Percentiles rank a stretch among this genome's conserved stretches.
Evolutionary conservation across 2,113 vertebrate species (phyloP).

Genomic region (Mohoua ochrocephala): DNA sequence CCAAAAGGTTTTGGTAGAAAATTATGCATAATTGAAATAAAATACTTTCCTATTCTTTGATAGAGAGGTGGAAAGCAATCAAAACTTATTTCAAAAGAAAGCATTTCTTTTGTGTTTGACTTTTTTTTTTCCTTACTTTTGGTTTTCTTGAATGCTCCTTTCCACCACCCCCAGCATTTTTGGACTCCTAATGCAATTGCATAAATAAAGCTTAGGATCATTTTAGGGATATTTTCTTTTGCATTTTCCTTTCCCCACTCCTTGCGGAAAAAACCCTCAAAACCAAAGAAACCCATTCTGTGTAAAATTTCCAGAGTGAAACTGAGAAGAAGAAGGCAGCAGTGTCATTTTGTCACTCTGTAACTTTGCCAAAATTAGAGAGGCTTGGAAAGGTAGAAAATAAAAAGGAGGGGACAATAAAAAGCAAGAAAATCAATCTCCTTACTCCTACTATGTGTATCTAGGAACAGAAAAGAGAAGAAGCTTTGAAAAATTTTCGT

Average conservation of each 20-base stretch:
- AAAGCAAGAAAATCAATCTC: background rate
- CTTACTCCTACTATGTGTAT: background rate
- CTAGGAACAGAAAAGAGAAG: background rate
- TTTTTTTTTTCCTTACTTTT: background rate
- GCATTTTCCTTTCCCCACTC: background rate
- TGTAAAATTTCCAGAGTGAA: background rate
- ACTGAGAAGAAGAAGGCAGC: background rate
- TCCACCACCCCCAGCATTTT: background rate
- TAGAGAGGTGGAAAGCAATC: background rate
- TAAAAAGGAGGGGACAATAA: background rate
- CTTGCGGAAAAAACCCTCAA: rapidly evolving
- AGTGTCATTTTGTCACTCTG: background rate
- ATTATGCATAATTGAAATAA: background rate
- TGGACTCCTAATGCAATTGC: background rate
- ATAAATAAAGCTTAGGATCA: background rate
- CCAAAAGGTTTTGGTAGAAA: background rate
- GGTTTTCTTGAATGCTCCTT: background rate
- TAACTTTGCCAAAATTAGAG: background rate
- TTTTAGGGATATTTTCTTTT: background rate
- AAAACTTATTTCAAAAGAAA: background rate
- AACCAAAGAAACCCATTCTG: background rate
- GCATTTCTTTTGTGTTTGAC: background rate
- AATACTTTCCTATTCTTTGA: background rate
- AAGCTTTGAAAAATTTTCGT: background rate
- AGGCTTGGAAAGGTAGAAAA: background rate